phyloP scores from a whole-genome alignment of 2,797 vertebrate genomes.

The Lutjanus campechanus region DNA sequence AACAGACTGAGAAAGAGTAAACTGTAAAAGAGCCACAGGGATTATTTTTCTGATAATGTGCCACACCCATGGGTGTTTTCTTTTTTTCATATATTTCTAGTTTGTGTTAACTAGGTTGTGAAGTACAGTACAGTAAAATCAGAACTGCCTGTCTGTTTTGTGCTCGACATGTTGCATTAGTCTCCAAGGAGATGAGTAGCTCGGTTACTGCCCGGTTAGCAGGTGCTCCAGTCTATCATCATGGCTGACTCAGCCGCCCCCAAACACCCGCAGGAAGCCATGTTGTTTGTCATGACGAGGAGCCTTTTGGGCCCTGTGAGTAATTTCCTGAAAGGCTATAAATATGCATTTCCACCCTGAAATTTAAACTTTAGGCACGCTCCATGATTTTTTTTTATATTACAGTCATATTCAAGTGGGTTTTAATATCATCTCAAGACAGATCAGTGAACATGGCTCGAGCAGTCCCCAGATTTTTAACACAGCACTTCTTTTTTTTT shows the following conservation, averaged over 20 bases:
- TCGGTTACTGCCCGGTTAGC: background rate
- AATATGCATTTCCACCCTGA: background rate
- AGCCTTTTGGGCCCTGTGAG: conserved; percentile 11
- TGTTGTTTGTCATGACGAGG: conserved; percentile 6
- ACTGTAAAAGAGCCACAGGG: background rate
- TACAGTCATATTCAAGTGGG: background rate
- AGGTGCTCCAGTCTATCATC: conserved; percentile 23
- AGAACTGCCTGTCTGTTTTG: background rate
- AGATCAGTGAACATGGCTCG: conserved; percentile 5
- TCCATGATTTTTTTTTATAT: background rate
- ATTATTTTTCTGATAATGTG: background rate
- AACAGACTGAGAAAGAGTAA: conserved; percentile 13
- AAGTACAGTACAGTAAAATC: too few species aligned
- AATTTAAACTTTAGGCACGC: background rate
- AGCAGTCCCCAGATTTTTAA: conserved; percentile 5
- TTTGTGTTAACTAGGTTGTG: background rate
- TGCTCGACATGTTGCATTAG: conserved; percentile 7
- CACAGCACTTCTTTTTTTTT: conserved; percentile 2
- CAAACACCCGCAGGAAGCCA: conserved; percentile 8
- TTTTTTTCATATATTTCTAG: background rate
- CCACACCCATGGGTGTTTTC: too few species aligned
- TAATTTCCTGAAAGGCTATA: conserved; percentile 10
- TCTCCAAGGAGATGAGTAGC: conserved; percentile 27
- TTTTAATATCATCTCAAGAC: background rate
- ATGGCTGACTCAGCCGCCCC: conserved; percentile 35